Conservation (phyloP, 92 coral and sea anemone genomes). For the Chrysogorgia sp. region DNA sequence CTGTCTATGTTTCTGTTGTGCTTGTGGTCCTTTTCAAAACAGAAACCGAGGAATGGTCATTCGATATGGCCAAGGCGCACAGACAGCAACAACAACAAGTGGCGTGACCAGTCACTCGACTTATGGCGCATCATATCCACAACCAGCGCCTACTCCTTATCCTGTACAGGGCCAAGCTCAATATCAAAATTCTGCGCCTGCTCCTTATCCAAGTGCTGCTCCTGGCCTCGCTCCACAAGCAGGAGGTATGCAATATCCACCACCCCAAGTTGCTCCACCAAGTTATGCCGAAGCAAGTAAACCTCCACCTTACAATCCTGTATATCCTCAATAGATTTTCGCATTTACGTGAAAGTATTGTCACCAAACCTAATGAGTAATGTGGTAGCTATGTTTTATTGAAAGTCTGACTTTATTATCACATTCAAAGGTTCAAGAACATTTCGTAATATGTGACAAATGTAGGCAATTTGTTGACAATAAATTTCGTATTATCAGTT, state of each 20-base stretch:
- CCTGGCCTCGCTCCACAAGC: slow-evolving; percentile 21
- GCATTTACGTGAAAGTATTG: background rate
- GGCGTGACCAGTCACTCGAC: slow-evolving; percentile 14
- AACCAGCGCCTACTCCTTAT: slow-evolving; percentile 12
- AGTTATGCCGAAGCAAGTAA: slow-evolving; percentile 35
- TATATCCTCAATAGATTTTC: slow-evolving; percentile 16
- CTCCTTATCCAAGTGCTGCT: slow-evolving; percentile 24
- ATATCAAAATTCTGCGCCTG: slow-evolving; percentile 13
- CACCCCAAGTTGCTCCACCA: slow-evolving; percentile 24
- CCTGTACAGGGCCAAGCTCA: background rate
- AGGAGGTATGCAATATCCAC: background rate
- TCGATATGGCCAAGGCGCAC: slow-evolving; percentile 15
- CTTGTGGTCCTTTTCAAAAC: slow-evolving; percentile 45
- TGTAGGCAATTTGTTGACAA: background rate
- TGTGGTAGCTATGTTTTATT: background rate
- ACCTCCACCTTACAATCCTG: slow-evolving; percentile 46
- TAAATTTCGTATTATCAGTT: slow-evolving; percentile 17
- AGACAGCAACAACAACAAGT: slow-evolving; percentile 24
- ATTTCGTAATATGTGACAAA: no score
- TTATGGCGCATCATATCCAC: slow-evolving; percentile 32
- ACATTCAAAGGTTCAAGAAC: background rate
- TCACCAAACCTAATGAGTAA: background rate
- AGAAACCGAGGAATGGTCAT: slow-evolving; percentile 34
- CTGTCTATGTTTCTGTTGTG: slow-evolving; percentile 43
- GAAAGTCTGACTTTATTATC: background rate